Evolutionary conservation across 2,797 vertebrate genomes (phyloP).

Genomic region (Scyliorhinus canicula): DNA sequence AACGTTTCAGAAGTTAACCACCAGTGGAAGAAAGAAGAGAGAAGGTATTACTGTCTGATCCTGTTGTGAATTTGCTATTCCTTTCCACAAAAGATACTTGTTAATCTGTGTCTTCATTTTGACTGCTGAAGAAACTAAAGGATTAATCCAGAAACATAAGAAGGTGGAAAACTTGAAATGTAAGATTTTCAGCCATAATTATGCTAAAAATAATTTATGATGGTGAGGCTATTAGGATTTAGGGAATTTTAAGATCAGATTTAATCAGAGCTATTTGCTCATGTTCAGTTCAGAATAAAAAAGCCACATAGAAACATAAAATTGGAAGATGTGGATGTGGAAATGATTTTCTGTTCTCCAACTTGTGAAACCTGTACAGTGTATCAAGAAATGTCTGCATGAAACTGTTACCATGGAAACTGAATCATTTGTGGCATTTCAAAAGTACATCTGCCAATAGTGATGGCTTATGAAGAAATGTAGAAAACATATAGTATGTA

Average conservation of each 20-base stretch:
- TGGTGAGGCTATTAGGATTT: background rate
- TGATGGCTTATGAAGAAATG: background rate
- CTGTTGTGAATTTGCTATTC: background rate
- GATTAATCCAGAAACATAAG: background rate
- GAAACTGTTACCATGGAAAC: conserved; percentile 25
- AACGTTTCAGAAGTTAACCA: background rate
- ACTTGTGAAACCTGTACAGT: background rate
- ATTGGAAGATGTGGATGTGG: background rate
- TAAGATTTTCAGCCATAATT: background rate
- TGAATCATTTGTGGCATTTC: background rate
- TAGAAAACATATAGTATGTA: background rate
- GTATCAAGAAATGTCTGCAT: background rate
- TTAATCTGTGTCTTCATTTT: background rate
- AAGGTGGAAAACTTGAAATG: background rate
- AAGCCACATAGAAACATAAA: background rate
- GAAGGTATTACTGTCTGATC: background rate
- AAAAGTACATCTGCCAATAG: background rate
- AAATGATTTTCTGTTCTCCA: background rate
- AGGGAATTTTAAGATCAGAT: background rate
- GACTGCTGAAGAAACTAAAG: background rate
- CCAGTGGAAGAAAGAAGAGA: background rate
- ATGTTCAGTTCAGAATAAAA: background rate
- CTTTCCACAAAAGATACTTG: background rate
- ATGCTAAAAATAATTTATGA: background rate
- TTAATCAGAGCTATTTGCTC: background rate